A percentile compares a stretch with the other conserved stretches of the same genome.
These are phyloP conservation scores for Kradibia gibbosae DNA, from an alignment of 1,140 invertebrate genomes.

Conservation along the genomic window DNA sequence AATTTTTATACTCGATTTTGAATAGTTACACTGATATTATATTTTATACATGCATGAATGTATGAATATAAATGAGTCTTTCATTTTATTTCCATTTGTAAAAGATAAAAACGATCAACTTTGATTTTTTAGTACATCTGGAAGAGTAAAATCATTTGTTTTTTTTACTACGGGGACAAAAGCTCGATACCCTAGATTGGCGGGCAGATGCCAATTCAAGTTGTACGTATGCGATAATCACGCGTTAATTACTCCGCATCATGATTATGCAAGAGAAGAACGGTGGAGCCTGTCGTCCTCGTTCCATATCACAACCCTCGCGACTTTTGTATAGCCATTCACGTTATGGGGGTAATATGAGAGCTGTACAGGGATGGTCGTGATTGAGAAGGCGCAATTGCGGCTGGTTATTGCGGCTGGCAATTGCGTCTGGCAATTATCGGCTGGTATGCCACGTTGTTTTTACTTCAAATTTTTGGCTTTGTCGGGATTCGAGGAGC, in stretches of 20 bases:
- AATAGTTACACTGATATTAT: too few relatives aligned
- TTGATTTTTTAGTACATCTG: too few relatives aligned
- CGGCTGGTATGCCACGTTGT: not conserved
- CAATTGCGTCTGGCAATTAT: not conserved
- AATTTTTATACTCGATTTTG: too few relatives aligned
- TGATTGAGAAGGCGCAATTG: not conserved
- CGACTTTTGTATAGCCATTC: conserved; percentile 6
- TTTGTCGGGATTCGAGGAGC: conserved; percentile 3
- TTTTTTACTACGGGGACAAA: too few relatives aligned
- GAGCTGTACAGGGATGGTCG: not conserved
- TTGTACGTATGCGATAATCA: not conserved
- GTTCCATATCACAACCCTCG: conserved; percentile 41
- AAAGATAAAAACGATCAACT: too few relatives aligned
- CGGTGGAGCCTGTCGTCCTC: conserved; percentile 18
- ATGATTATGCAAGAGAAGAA: conserved; percentile 11
- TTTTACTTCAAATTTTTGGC: not conserved
- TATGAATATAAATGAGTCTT: too few relatives aligned
- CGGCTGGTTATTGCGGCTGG: too few relatives aligned
- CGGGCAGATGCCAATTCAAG: not conserved
- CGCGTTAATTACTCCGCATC: not conserved
- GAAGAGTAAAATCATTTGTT: too few relatives aligned
- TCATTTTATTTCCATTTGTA: too few relatives aligned
- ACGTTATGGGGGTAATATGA: not conserved
- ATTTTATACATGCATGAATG: too few relatives aligned
- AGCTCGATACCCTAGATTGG: too few relatives aligned